Evolutionary conservation across 2,888 invertebrate genomes (phyloP), one percentile per base, ranked within the genome.

Genomic region (Nemotelus pantherinus): DNA sequence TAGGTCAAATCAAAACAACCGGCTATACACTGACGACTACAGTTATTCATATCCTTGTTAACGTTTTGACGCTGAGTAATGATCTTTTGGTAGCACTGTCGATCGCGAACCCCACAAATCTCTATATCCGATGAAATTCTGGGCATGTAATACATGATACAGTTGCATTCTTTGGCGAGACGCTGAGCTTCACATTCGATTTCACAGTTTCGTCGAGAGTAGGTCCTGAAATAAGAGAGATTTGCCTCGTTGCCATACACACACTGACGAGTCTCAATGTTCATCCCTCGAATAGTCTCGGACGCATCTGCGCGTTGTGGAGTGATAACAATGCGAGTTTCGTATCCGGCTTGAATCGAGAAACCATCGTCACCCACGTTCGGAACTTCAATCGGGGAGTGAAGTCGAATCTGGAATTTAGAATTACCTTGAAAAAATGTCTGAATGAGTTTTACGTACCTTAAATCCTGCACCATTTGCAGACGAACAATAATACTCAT

Each of bases 311-410:
- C 84, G 68, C 94, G 91, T n/a, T 90, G 88, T 0, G 95, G 94
- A 76, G 90, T 89, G 45, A 95, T 90, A 2, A 91, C 90, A 72
- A 93, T 89, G 2, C 94, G 88, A 0, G 92, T 91, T 85, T 95
- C 95, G 39, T 90, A 88, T 0, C 95, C 94, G 0, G 94, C 91
- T 2, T 91, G 89, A 75, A 94, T 88, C 3, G 94, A 88, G 79
- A 93, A 92, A 0, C 93, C 94, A 79, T 92, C 91, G 82, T 93
- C 92, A 3, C 92, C 90, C 79, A 95, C 92, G 86, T 93, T 94
- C 0, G 95, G 95, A 0, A 93, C 91, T 84, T 95, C 95, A 0
- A 93, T 92, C 0, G 95, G 95, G 85, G 92, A 95, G 81, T 95
- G 94, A 0, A 95, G 88, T 9, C 94, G 88, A 70, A 94, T 90